phyloP scores from a whole-genome alignment of 2,113 vertebrate genomes.

The Prionailurus viverrinus region DNA sequence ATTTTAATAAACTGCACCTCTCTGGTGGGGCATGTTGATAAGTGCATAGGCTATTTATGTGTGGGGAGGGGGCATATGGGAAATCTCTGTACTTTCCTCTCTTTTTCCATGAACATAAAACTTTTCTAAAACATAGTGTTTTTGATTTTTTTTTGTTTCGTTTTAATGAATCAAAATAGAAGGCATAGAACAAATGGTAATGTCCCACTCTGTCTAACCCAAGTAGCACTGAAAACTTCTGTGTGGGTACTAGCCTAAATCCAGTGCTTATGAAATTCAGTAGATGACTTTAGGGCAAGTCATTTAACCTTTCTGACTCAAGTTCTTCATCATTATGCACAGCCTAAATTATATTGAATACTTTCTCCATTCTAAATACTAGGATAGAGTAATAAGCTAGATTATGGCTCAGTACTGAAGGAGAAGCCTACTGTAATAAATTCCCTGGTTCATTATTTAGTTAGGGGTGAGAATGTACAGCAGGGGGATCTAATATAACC shows the following conservation, averaged over 20 bases:
- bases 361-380: neutral
- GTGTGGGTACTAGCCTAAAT: neutral
- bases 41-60: neutral
- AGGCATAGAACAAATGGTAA: neutral
- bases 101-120: neutral
- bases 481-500: neutral
- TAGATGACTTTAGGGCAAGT: neutral
- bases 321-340: neutral
- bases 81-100: neutral
- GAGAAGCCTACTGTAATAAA: neutral
- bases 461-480: neutral
- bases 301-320: constrained; percentile 5
- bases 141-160: neutral
- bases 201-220: neutral
- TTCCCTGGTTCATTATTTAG: constrained; percentile 18
- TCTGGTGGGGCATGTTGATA: neutral
- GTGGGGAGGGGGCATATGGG: neutral
- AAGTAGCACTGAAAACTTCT: neutral
- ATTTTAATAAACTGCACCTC: neutral
- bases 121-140: neutral
- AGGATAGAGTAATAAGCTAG: neutral
- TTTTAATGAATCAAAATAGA: neutral
- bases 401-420: neutral
- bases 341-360: neutral
- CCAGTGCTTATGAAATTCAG: neutral